A percentile compares a stretch with the other conserved stretches of the same genome.
Conservation (phyloP, 2,888 invertebrate genomes). For the Griposia aprilina region DNA sequence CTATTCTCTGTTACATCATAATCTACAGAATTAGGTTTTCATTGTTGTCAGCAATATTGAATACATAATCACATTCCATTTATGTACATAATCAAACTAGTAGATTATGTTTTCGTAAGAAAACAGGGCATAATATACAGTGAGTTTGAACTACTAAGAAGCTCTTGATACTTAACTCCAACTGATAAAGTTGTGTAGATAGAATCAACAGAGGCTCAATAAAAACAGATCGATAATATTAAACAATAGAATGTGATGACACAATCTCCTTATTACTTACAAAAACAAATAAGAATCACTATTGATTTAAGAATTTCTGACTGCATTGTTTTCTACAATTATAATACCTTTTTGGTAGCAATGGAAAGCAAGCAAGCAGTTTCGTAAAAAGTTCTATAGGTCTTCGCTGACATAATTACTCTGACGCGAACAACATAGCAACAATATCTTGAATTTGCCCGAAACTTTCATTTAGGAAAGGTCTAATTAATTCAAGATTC, state of each 20-base stretch:
- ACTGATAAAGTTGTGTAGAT: too few relatives aligned
- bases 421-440: neutral
- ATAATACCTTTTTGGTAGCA: neutral
- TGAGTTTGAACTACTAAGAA: neutral
- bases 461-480: constrained; percentile 2
- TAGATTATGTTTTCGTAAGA: neutral
- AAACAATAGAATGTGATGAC: neutral
- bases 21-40: neutral
- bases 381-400: neutral
- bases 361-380: neutral
- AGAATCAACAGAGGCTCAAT: too few relatives aligned
- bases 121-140: neutral
- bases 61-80: neutral
- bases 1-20: neutral
- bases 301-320: neutral
- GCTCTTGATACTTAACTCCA: neutral
- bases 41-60: neutral
- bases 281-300: neutral
- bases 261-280: too few relatives aligned
- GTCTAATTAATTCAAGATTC: neutral
- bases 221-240: too few relatives aligned
- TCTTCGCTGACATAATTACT: neutral
- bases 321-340: neutral
- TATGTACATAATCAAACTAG: neutral
- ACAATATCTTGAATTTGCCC: neutral